Conservation (phyloP, 2,113 vertebrate genomes). For the Fregetta grallaria region DNA sequence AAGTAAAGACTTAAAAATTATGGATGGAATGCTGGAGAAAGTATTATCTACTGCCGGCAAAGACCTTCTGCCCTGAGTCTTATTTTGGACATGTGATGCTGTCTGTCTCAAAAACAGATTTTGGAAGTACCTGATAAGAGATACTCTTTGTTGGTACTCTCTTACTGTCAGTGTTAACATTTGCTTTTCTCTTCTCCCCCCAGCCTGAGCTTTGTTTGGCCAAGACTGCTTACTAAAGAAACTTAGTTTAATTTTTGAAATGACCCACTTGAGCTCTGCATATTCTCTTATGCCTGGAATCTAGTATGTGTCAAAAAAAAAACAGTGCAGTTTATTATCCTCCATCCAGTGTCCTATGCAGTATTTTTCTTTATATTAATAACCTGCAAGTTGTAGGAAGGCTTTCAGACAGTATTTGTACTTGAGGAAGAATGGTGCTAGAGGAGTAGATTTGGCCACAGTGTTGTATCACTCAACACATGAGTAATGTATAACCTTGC, state of each 20-base stretch:
- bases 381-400: not conserved
- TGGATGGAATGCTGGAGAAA: not conserved
- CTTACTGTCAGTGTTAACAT: not conserved
- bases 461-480: not conserved
- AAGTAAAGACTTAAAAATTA: not conserved
- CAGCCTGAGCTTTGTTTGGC: not conserved
- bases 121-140: not conserved
- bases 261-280: not conserved
- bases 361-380: not conserved
- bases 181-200: not conserved
- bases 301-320: not conserved
- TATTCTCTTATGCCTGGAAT: not conserved
- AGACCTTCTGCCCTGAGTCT: not conserved
- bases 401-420: not conserved
- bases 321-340: not conserved
- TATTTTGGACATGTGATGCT: not conserved
- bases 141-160: not conserved
- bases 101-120: not conserved
- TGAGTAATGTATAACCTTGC: not conserved
- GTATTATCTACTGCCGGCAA: not conserved
- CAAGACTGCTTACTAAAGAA: not conserved
- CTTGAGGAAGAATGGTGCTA: not conserved
- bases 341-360: not conserved
- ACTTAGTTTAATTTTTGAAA: not conserved
- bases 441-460: not conserved